Percentiles rank a stretch among this genome's conserved stretches.
These are phyloP conservation scores for Sinhomidia bicolor DNA, from an alignment of 2,888 invertebrate genomes.

Conservation along the genomic window DNA sequence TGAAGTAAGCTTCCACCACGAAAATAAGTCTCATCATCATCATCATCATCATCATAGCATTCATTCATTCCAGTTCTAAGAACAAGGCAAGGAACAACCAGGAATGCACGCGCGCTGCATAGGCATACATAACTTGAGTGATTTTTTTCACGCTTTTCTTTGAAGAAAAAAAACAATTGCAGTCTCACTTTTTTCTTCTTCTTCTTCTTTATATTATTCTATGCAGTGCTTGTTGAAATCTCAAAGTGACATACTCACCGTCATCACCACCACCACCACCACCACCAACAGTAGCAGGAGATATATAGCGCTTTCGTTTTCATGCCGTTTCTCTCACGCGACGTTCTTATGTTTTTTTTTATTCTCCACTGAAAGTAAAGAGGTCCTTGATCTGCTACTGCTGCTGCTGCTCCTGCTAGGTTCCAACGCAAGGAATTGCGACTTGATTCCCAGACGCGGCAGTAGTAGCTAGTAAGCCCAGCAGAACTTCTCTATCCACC, in stretches of 20 bases:
- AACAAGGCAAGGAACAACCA: not conserved
- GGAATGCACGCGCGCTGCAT: not conserved
- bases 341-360: not conserved
- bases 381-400: conserved; percentile 35
- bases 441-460: not conserved
- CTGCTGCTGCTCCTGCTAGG: not conserved
- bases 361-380: not conserved
- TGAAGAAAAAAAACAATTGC: not conserved
- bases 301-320: too few relatives aligned
- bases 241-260: not conserved
- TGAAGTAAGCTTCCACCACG: not conserved
- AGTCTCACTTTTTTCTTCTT: not conserved
- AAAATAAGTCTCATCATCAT: not conserved
- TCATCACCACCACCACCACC: not conserved
- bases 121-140: not conserved
- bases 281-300: too few relatives aligned
- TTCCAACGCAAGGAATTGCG: not conserved
- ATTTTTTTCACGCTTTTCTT: not conserved
- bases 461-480: not conserved
- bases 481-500: not conserved
- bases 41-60: too few relatives aligned
- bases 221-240: conserved; percentile 3
- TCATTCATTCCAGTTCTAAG: not conserved
- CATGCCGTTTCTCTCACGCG: not conserved
- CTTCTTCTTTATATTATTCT: not conserved